Conservation (phyloP, 2,797 vertebrate species). For the Macrochelys suwanniensis region DNA sequence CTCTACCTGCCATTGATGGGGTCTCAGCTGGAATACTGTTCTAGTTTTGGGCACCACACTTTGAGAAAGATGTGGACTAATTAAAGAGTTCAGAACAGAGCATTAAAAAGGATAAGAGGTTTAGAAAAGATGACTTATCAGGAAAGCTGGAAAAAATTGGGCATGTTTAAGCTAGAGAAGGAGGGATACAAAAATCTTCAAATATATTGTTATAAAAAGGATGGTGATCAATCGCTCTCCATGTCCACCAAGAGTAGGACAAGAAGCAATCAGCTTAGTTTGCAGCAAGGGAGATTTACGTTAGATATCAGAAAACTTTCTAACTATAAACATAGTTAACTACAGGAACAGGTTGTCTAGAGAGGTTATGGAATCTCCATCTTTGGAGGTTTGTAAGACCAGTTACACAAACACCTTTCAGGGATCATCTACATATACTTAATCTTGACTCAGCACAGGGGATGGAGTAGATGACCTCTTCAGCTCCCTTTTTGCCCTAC, state of each 20-base stretch:
- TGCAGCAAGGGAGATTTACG: background rate
- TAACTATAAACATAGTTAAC: background rate
- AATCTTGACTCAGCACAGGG: background rate
- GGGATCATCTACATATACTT: background rate
- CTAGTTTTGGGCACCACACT: background rate
- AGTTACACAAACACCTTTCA: background rate
- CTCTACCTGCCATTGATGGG: background rate
- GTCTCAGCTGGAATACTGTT: background rate
- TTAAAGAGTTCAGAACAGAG: background rate
- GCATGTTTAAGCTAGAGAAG: background rate
- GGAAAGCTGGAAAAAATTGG: background rate
- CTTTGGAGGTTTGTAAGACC: background rate
- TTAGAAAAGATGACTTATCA: too few species aligned
- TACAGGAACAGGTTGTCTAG: background rate
- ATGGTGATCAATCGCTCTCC: background rate
- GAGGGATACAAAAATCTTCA: background rate
- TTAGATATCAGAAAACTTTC: background rate
- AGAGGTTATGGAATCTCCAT: background rate
- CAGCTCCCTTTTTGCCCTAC: background rate
- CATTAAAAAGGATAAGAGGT: background rate
- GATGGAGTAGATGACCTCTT: background rate
- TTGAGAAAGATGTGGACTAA: background rate
- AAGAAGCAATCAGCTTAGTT: background rate
- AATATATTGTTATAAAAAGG: background rate
- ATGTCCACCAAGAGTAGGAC: background rate